A percentile compares a stretch with the other conserved stretches of the same genome.
Evolutionary conservation across 2,113 vertebrate species (phyloP).

Genomic region (Tragelaphus imberbis): DNA sequence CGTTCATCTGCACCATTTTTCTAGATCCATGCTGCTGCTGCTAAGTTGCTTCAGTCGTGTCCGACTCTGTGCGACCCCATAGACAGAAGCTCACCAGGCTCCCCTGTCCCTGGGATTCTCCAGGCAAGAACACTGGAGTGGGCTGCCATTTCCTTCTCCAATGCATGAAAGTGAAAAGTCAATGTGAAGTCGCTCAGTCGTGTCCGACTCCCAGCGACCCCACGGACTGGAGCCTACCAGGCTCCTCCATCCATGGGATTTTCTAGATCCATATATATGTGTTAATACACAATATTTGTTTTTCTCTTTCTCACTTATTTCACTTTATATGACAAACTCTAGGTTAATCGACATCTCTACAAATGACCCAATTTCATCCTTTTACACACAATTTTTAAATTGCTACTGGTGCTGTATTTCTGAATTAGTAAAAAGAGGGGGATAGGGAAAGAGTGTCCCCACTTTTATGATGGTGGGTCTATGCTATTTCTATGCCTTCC

Average conservation of each 20-base stretch:
- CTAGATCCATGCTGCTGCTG: background rate
- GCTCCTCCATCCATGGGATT: too few relatives aligned
- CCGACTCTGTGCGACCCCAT: too few relatives aligned
- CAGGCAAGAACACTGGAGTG: too few relatives aligned
- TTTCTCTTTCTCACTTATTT: background rate
- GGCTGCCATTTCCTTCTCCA: too few relatives aligned
- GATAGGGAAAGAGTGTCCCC: background rate
- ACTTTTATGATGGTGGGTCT: background rate
- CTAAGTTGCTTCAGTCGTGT: too few relatives aligned
- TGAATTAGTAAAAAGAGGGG: background rate
- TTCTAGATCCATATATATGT: background rate
- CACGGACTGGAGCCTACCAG: too few relatives aligned
- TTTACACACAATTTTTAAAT: background rate
- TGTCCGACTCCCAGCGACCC: too few relatives aligned
- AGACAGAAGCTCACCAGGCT: too few relatives aligned
- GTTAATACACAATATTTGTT: background rate
- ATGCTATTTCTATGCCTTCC: conserved; percentile 4
- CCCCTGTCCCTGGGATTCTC: too few relatives aligned
- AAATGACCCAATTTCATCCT: background rate
- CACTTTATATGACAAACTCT: background rate
- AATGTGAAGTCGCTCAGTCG: too few relatives aligned
- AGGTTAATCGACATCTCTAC: background rate
- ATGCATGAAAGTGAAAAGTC: too few relatives aligned
- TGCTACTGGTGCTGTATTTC: background rate
- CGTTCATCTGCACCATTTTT: background rate